Percentiles rank a stretch among this genome's conserved stretches.
Conservation (phyloP, 2,888 invertebrate genomes). For the Sphaerophoria rueppellii region DNA sequence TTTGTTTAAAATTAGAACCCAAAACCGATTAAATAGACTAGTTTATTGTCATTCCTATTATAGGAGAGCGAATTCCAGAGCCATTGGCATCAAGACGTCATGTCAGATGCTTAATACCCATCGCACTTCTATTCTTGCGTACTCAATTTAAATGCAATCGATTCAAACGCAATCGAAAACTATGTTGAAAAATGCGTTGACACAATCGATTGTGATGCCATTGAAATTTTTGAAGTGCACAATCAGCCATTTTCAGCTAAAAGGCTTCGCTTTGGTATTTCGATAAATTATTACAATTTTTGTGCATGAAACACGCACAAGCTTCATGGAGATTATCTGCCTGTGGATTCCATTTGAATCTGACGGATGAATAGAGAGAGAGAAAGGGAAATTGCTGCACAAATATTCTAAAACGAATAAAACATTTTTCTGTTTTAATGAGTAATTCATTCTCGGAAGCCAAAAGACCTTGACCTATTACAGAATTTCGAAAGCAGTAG, state of each 20-base stretch:
- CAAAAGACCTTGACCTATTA: constrained; percentile 60
- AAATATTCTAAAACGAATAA: too few species aligned
- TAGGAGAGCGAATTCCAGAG: constrained; percentile 36
- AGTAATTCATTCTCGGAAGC: constrained; percentile 31
- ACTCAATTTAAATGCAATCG: constrained; percentile 53
- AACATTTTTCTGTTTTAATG: background rate
- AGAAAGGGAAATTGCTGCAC: too few species aligned
- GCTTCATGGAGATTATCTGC: too few species aligned
- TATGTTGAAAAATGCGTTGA: constrained; percentile 60
- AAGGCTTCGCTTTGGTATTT: constrained; percentile 29
- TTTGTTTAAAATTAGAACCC: constrained; percentile 49
- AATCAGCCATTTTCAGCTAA: constrained; percentile 25
- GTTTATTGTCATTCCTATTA: background rate
- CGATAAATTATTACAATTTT: constrained; percentile 20
- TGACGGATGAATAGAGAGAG: too few species aligned
- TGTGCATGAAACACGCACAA: too few species aligned
- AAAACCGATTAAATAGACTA: constrained; percentile 30
- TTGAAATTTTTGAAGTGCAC: constrained; percentile 45
- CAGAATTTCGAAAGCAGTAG: constrained; percentile 40
- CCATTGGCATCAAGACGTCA: constrained; percentile 2
- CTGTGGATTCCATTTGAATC: too few species aligned
- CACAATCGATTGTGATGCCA: constrained; percentile 60
- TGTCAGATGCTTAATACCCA: background rate
- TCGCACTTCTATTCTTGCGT: constrained; percentile 14
- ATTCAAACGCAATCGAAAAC: constrained; percentile 56